These are phyloP conservation scores for Oikopleura vanhoeffeni DNA, from an alignment of 23 tunicate species.

Conservation along the genomic window DNA sequence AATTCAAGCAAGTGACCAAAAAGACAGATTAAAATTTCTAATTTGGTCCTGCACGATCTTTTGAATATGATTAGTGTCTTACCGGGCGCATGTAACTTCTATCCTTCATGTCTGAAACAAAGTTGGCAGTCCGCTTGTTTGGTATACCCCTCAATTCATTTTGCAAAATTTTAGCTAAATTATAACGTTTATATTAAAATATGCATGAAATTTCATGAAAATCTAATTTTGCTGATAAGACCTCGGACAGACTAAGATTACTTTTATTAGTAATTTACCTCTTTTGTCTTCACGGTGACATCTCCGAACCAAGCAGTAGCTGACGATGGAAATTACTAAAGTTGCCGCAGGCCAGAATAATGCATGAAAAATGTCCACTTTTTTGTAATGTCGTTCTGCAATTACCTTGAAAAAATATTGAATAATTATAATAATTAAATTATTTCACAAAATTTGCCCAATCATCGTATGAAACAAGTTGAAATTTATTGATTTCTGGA, in stretches of 20 bases:
- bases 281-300: background rate
- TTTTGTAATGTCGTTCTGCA: background rate
- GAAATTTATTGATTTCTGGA: too few relatives aligned
- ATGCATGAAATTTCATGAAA: too few relatives aligned
- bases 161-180: background rate
- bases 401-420: background rate
- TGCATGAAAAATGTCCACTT: conserved; percentile 8
- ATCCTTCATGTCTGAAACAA: background rate
- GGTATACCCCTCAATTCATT: background rate
- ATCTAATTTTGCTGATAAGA: too few relatives aligned
- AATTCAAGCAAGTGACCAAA: too few relatives aligned
- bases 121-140: background rate
- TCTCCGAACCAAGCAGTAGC: background rate
- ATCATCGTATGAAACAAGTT: too few relatives aligned
- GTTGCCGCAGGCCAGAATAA: conserved; percentile 3
- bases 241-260: too few relatives aligned
- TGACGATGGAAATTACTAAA: background rate
- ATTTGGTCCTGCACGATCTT: too few relatives aligned
- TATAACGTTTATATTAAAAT: background rate
- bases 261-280: background rate
- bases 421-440: too few relatives aligned
- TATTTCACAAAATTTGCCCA: too few relatives aligned
- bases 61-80: background rate
- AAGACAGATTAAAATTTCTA: too few relatives aligned
- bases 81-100: conserved; percentile 14